Conservation (phyloP, 2,113 vertebrate genomes). For the Dryoscopus gambensis region DNA sequence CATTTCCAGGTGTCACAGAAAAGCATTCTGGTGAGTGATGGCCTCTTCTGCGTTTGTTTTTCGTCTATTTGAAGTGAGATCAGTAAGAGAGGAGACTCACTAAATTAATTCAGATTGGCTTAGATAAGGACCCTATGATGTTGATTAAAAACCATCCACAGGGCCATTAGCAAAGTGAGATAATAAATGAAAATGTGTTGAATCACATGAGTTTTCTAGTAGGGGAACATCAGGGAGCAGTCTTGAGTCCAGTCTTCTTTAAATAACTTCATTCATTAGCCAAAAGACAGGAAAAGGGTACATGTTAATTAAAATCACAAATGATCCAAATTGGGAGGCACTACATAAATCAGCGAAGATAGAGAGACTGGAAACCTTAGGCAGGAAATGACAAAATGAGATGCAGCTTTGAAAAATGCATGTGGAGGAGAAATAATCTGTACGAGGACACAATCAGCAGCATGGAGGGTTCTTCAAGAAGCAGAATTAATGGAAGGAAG, state of each 20-base stretch:
- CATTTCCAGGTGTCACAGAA: background rate
- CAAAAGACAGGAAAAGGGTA: constrained; percentile 11
- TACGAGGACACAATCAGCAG: background rate
- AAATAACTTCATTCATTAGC: constrained; percentile 57
- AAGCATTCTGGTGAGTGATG: background rate
- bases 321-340: constrained; percentile 43
- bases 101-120: constrained; percentile 56
- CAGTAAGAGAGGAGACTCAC: background rate
- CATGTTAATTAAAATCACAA: constrained; percentile 55
- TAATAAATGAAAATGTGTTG: constrained; percentile 23
- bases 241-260: constrained; percentile 30
- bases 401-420: background rate
- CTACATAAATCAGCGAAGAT: constrained; percentile 35
- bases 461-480: background rate
- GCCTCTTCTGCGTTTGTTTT: background rate
- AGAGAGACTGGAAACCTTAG: constrained; percentile 15
- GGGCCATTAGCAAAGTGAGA: constrained; percentile 2
- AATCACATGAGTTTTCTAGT: background rate
- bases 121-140: constrained; percentile 26
- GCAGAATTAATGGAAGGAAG: constrained; percentile 11
- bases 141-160: constrained; percentile 51
- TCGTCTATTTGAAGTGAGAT: background rate
- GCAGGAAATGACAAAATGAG: constrained; percentile 45
- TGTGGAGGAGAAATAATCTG: background rate
- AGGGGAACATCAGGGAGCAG: constrained; percentile 1